phyloP scores from a whole-genome alignment of 2,113 vertebrate genomes.

The Pachyramphus minor region DNA sequence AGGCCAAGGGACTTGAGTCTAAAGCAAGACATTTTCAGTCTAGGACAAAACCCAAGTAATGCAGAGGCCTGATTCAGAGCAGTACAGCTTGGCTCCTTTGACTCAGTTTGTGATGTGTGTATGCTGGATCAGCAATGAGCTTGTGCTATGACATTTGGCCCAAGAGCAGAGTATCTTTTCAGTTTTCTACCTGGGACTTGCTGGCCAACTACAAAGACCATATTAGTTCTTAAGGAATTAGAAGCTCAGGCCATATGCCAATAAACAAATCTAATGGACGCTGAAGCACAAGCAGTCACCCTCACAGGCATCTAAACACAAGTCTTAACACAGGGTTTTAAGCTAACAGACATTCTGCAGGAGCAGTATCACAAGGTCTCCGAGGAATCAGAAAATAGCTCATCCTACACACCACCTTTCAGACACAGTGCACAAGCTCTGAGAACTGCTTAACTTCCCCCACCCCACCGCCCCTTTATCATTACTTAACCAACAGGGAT shows the following conservation, averaged over 20 bases:
- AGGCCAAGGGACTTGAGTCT: background rate
- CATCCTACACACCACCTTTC: background rate
- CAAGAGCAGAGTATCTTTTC: background rate
- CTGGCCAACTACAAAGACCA: background rate
- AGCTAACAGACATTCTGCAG: background rate
- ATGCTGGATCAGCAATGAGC: background rate
- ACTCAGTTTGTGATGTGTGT: background rate
- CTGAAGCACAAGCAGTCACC: background rate
- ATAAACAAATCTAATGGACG: conserved; percentile 11
- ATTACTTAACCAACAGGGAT: background rate
- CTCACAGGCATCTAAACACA: background rate
- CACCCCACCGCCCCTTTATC: background rate
- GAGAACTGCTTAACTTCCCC: background rate
- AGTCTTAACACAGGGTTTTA: background rate
- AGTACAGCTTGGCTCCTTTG: background rate
- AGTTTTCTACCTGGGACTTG: background rate
- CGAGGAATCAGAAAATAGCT: background rate
- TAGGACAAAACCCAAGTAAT: background rate
- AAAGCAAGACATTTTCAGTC: background rate
- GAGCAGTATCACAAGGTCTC: background rate
- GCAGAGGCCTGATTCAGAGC: background rate
- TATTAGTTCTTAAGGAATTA: background rate
- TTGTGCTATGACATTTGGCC: background rate
- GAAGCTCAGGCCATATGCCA: background rate
- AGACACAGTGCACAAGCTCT: background rate